Base-by-base conservation (phyloP, 2,797 vertebrate species). In the Gallinago stenura region DNA sequence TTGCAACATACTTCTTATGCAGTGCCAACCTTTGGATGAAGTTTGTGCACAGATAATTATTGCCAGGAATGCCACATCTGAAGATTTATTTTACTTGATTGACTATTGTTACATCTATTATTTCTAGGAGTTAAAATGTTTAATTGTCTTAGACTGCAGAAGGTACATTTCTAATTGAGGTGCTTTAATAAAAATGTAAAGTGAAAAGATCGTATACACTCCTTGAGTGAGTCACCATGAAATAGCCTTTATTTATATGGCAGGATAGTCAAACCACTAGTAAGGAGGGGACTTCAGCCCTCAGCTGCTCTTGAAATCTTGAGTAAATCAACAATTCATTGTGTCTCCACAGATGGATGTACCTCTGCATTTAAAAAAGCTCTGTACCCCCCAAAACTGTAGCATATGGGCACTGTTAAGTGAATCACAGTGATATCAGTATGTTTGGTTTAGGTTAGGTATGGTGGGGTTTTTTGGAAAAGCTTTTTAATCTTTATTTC, bases 401-500 rank as follows among this genome's bases (percentile, higher is more conserved):
- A 75, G 53, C 57, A 17, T 54, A 43, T 61, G n/a, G 33, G 37
- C 39, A 43, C 60, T 33, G 21, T 78, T 89, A 85, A 73, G 51
- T 41, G 22, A 68, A 25, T 80, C 39, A 1, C 13, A 28, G 62
- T 57, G 62, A 24, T 77, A 72, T 1, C 60, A 22, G 13, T 62
- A 9, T 73, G 43, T 87, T 91, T 78, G 43, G 53, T 56, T 79
- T 87, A 60, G 48, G 56, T 82, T 79, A 87, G 77, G 53, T 64
- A 5, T 64, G 48, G 26, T 73, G 35, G 24, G 33, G 12, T 16
- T 58, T 72, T 86, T 68, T n/a, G 21, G 35, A 88, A 90, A 62
- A 72, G 54, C 78, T 85, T 94, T 89, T 73, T 70, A 66, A 70
- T 92, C 69, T 89, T 82, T 85, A 51, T 94, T 89, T 94, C 66